Conservation (phyloP, 2,888 invertebrate genomes). For the Tachystola acroxantha region DNA sequence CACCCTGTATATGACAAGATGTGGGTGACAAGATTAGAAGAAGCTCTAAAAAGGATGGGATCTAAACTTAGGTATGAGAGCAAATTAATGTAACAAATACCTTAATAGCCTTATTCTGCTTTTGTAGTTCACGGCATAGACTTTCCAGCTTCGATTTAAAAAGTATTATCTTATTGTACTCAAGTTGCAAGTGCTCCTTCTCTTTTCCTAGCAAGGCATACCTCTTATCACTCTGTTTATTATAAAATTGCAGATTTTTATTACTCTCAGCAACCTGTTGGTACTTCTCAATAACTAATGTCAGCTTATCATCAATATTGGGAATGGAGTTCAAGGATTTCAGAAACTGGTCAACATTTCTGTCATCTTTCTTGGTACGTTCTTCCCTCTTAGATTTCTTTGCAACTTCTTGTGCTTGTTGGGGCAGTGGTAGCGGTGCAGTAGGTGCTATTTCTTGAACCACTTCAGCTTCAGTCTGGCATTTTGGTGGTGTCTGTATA, state of each 20-base stretch:
- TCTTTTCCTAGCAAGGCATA: slow-evolving; percentile 81
- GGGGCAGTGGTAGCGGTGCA: slow-evolving; percentile 13
- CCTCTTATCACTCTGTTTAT: slow-evolving; percentile 80
- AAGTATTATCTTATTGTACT: slow-evolving; percentile 89
- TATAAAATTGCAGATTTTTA: slow-evolving; percentile 75
- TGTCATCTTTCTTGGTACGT: slow-evolving; percentile 72
- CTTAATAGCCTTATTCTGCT: slow-evolving; percentile 94
- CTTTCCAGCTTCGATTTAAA: slow-evolving; percentile 91
- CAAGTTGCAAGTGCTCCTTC: slow-evolving; percentile 89
- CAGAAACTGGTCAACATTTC: slow-evolving; percentile 82
- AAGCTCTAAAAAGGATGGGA: no score
- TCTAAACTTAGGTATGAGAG: no score
- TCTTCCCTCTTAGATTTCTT: slow-evolving; percentile 65
- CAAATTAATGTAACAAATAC: no score
- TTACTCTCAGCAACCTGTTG: slow-evolving; percentile 86
- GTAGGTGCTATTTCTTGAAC: slow-evolving; percentile 40
- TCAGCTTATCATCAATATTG: slow-evolving; percentile 83
- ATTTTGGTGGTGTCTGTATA: no score
- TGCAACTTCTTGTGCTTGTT: slow-evolving; percentile 24
- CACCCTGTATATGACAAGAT: no score
- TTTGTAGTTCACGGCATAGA: slow-evolving; percentile 94
- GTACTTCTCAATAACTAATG: slow-evolving; percentile 85
- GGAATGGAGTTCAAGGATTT: slow-evolving; percentile 77
- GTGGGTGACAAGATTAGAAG: no score
- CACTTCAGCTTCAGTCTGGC: no score